Base-by-base conservation (phyloP, 2,888 invertebrate species). In the Aplocera efformata region DNA sequence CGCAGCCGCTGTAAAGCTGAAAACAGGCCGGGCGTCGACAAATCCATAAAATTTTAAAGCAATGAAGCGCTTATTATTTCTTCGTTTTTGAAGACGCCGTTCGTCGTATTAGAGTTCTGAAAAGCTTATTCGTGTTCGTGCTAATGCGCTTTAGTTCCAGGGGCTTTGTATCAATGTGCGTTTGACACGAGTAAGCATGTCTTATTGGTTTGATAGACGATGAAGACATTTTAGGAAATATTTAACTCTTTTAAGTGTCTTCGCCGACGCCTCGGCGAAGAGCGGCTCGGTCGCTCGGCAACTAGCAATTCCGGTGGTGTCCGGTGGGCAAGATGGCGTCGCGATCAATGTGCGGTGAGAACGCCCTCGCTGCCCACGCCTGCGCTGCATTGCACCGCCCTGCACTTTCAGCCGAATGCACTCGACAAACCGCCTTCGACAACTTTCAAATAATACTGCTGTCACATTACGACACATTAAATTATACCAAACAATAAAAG, bases 101-200 rank as follows among this genome's bases (percentile, higher is more conserved):
- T 69, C 68, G 68, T 74, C 74, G 62, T 69, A 48, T 67, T 63
- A 68, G 72, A 72, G 72, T 74, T 76, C 76, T 70, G 72, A 76
- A 82, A 74, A 83, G 84, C 82, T 79, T 82, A 81, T 77, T 79
- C 81, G 64, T 84, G 83, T 82, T 73, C 67, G 60, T 72, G 79
- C 77, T 80, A 80, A 82, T 77, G 75, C 67, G 68, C 64, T 69
- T 72, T 62, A 71, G 74, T 77, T 78, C 69, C 67, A 69, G 65
- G 63, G 67, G 69, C 67, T 79, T 75, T 67, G 63, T 63, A 56
- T 64, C 58, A 62, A 65, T 64, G 64, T 51, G 65, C 62, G 60
- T 63, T 65, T 68, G 69, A 73, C 67, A 60, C 35, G 44, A 43
- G 23, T 51, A 57, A 62, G 60, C 67, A 26, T 37, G 7, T 22